Evolutionary conservation across 2,888 invertebrate species (phyloP).

Genomic region (Amiota minor): DNA sequence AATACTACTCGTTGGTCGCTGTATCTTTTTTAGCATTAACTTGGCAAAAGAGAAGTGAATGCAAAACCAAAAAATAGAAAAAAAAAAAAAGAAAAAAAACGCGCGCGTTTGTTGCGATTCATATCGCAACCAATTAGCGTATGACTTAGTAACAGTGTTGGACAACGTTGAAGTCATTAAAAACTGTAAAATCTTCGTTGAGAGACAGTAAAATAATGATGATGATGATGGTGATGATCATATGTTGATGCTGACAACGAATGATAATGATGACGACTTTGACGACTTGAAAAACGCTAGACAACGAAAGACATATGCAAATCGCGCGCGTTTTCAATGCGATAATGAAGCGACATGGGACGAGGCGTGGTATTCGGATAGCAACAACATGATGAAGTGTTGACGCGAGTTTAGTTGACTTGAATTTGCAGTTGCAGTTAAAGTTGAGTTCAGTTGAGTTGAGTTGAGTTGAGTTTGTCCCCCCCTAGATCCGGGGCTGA

Average conservation of each 20-base stretch:
- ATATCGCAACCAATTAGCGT: conserved; percentile 63
- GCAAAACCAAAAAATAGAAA: background rate
- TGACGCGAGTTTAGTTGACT: conserved; percentile 6
- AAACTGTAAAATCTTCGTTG: conserved; percentile 15
- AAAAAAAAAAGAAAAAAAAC: background rate
- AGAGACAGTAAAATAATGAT: background rate
- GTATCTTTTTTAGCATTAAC: no score
- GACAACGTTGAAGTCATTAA: conserved; percentile 17
- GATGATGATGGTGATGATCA: conserved; percentile 15
- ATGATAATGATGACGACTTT: conserved; percentile 1
- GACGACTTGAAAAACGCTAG: background rate
- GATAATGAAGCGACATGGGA: conserved; percentile 24
- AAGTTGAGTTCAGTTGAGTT: background rate
- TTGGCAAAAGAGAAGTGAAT: background rate
- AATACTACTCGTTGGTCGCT: background rate
- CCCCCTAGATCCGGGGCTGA: no score
- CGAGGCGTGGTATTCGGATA: background rate
- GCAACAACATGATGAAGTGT: conserved; percentile 39
- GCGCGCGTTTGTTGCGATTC: conserved; percentile 51
- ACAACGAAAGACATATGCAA: conserved; percentile 55
- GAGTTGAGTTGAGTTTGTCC: background rate
- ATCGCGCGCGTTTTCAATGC: conserved; percentile 31
- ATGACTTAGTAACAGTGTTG: conserved; percentile 56
- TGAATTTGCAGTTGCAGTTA: conserved; percentile 29
- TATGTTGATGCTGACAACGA: background rate